Percentiles rank a stretch among this genome's conserved stretches.
Conservation (phyloP, 92 coral and sea anemone genomes). For the Virgularia gustaviana region DNA sequence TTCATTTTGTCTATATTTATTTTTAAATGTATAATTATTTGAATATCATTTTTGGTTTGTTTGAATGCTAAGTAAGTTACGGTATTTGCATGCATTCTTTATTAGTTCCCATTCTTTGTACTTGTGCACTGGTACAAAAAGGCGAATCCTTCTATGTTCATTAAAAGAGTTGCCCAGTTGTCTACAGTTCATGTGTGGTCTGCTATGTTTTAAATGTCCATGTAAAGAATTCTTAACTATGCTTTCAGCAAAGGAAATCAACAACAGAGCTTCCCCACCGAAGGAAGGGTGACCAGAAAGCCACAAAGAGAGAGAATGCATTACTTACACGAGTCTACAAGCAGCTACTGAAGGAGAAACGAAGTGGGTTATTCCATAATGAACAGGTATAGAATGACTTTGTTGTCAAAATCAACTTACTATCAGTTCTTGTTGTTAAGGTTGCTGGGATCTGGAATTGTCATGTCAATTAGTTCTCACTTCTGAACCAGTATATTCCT, state of each 20-base stretch:
- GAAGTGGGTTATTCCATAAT: constrained; percentile 88
- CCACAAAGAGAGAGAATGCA: constrained; percentile 72
- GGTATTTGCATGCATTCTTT: too few species aligned
- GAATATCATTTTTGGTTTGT: too few species aligned
- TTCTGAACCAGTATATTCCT: background rate
- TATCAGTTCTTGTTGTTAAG: background rate
- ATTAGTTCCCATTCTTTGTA: too few species aligned
- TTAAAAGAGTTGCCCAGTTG: too few species aligned
- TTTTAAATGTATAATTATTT: too few species aligned
- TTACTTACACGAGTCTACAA: constrained; percentile 78
- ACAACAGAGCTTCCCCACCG: constrained; percentile 55
- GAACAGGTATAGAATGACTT: constrained; percentile 62
- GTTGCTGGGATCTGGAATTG: background rate
- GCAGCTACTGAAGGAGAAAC: constrained; percentile 85
- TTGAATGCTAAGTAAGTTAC: too few species aligned
- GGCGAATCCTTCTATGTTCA: too few species aligned
- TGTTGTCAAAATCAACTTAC: background rate
- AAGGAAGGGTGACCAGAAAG: constrained; percentile 60
- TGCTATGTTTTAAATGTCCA: background rate
- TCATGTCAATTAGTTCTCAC: too few species aligned
- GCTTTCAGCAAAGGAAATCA: constrained; percentile 54
- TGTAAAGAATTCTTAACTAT: background rate
- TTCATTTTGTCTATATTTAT: too few species aligned
- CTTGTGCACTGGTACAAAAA: too few species aligned
- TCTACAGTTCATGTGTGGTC: too few species aligned